Evolutionary conservation across 23 tunicate species (phyloP).

Genomic region (Trididemnum nubilum): DNA sequence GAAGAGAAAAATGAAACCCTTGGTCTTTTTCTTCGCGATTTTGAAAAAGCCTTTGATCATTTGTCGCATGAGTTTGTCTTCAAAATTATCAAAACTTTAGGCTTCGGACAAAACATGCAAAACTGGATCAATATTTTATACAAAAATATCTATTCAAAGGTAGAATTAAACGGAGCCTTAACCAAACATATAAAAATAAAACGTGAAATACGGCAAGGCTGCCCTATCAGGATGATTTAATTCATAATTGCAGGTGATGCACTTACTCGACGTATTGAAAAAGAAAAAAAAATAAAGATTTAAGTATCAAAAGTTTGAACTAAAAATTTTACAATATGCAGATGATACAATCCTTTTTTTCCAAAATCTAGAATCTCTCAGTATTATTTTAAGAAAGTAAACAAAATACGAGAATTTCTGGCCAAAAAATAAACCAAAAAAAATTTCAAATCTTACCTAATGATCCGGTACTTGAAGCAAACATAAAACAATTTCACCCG

Average conservation of each 20-base stretch:
- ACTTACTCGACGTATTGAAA: constrained; percentile 5
- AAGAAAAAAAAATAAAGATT: constrained; percentile 7
- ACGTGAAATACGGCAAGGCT: constrained; percentile 41
- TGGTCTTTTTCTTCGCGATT: neutral
- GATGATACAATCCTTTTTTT: neutral
- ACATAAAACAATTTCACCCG: neutral
- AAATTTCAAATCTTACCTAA: neutral
- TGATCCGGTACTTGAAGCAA: too few relatives aligned
- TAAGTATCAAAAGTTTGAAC: neutral
- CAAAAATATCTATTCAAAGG: neutral
- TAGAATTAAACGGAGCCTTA: constrained; percentile 13
- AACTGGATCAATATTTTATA: neutral
- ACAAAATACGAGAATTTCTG: neutral
- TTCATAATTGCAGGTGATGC: constrained; percentile 5
- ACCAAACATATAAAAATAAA: neutral
- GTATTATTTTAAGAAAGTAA: too few relatives aligned
- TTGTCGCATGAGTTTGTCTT: constrained; percentile 10
- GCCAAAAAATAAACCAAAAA: neutral
- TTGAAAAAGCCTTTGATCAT: constrained; percentile 22
- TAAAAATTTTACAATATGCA: neutral
- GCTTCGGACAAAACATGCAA: neutral
- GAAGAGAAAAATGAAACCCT: neutral
- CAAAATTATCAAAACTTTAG: constrained; percentile 1
- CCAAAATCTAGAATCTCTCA: neutral
- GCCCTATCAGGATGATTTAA: constrained; percentile 41